Evolutionary conservation across 2,797 vertebrate species (phyloP).

Genomic region (Mastacembelus armatus): DNA sequence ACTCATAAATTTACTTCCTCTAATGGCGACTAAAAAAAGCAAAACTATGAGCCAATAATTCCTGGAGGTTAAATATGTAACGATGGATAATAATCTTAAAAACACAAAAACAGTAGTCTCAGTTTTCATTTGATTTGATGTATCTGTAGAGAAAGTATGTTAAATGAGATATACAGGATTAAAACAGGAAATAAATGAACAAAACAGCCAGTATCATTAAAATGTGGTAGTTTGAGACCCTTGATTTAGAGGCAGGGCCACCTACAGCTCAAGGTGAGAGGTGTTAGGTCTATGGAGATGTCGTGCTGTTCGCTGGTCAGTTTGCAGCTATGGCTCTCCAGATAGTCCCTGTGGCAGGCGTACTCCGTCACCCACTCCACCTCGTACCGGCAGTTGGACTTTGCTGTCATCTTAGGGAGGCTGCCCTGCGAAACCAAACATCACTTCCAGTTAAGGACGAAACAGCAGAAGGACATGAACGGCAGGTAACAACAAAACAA

Average conservation of each 20-base stretch:
- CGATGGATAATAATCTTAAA: not conserved
- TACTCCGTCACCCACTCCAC: slow-evolving; percentile 96
- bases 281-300: slow-evolving; percentile 89
- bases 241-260: not conserved
- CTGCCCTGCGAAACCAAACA: slow-evolving; percentile 81
- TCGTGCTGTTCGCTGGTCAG: slow-evolving; percentile 89
- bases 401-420: slow-evolving; percentile 89
- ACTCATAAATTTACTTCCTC: slow-evolving; percentile 49
- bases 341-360: slow-evolving; percentile 95
- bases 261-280: slow-evolving; percentile 76
- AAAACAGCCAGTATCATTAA: not conserved
- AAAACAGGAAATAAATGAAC: too few species aligned
- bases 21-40: slow-evolving; percentile 14
- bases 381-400: slow-evolving; percentile 92
- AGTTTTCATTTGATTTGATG: too few species aligned
- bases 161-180: too few species aligned
- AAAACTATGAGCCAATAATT: not conserved
- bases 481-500: not conserved
- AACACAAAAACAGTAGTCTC: too few species aligned
- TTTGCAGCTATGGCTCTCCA: slow-evolving; percentile 88
- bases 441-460: too few species aligned
- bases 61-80: not conserved
- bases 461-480: not conserved
- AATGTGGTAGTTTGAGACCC: not conserved
- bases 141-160: too few species aligned